Conservation (phyloP, 2,888 invertebrate genomes). For the Acrobasis suavella region DNA sequence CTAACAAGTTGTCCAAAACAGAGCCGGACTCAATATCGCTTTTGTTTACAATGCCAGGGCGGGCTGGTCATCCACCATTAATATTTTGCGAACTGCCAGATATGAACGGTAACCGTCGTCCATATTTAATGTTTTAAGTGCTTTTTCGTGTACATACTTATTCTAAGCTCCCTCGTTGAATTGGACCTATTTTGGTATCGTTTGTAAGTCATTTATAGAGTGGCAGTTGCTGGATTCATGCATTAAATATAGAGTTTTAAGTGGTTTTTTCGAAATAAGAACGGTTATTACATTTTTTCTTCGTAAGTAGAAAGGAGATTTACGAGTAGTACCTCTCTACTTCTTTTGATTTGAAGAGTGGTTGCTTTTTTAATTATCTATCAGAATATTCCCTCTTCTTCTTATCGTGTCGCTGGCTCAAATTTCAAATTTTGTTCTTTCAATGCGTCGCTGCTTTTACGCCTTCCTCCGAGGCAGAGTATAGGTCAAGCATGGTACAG, state of each 20-base stretch:
- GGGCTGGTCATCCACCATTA: constrained; percentile 37
- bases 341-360: too few species aligned
- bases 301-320: too few species aligned
- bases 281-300: too few species aligned
- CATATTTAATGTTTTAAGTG: constrained; percentile 76
- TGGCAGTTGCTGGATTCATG: constrained; percentile 13
- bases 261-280: not conserved
- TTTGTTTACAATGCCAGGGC: constrained; percentile 30
- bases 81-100: constrained; percentile 48
- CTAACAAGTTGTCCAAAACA: constrained; percentile 26
- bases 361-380: too few species aligned
- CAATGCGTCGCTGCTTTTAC: too few species aligned
- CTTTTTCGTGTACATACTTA: constrained; percentile 61
- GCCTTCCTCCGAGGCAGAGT: too few species aligned
- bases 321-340: too few species aligned
- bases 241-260: constrained; percentile 7
- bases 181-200: constrained; percentile 30
- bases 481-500: too few species aligned
- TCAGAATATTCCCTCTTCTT: too few species aligned
- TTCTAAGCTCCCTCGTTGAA: constrained; percentile 32
- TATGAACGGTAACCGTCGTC: constrained; percentile 52
- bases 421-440: too few species aligned
- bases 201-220: constrained; percentile 22
- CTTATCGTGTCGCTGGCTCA: too few species aligned
- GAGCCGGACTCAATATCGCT: constrained; percentile 27